Base-by-base conservation (phyloP, 2,888 invertebrate genomes). In the Mantis religiosa region DNA sequence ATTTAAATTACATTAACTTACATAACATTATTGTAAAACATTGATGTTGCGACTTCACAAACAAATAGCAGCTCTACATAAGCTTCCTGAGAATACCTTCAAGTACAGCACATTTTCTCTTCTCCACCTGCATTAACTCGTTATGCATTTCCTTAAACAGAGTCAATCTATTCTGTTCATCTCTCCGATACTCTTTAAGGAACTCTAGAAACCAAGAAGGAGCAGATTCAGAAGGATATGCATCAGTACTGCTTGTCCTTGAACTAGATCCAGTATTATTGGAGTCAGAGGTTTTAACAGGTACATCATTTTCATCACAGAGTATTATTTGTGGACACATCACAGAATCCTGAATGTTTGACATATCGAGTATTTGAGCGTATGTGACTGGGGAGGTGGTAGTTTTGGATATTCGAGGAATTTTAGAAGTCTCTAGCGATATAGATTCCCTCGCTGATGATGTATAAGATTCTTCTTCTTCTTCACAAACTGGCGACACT, bases 171-270 rank as follows among this genome's bases (percentile, higher is more conserved):
- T 27, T n/a, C 47, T 83, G 87, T 82, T 90, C 90, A 47, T 89
- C 88, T 85, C 47, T 85, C 27, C 89, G 88, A 71, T 87, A 88
- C 81, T 85, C 30, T 28, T 86, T 86, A 28, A 90, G 28, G 81
- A 90, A 90, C 25, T 89, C 89, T n/a, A 84, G 54, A 83, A 90
- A 90, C 90, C 90, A 90, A 2, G 47, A 8, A 27, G 90, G 90
- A 6, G 89, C 81, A n/a, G 47, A 15, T 8, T 88, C 86, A 3
- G 81, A 71, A 28, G 28, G n/a, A 14, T 87, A 81, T 27, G 47
- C 28, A 2, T 83, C 82, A 4, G 25, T 34, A 12, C n/a, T 54
- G 14, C 83, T 47, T 47, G 87, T 27, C 25, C 3, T 12, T 83
- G 82, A 82, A 28, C 85, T 85, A 3, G 30, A 28, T 28, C 30